Conservation (phyloP, 2,888 invertebrate genomes). For the Pristionchus fissidentatus region DNA sequence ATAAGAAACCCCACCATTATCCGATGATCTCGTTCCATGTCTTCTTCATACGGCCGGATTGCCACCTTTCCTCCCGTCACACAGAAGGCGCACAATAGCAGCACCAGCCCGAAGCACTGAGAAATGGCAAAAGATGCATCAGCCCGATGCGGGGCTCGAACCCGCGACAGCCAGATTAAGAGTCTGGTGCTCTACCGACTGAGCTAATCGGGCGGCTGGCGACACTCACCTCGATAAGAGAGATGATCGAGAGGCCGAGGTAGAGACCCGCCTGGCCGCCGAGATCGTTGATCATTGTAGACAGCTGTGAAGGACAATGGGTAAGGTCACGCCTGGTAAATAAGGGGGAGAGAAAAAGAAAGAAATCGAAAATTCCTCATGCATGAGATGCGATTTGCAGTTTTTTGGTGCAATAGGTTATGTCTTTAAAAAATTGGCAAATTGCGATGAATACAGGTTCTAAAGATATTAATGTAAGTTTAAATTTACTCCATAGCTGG, state of each 20-base stretch:
- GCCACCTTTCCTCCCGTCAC: slow-evolving; percentile 56
- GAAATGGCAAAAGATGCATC: slow-evolving; percentile 34
- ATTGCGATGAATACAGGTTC: neutral
- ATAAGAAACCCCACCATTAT: slow-evolving; percentile 52
- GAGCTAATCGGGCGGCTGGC: slow-evolving; percentile 63
- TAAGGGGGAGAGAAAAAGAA: too few species aligned
- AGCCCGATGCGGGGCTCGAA: slow-evolving; percentile 51
- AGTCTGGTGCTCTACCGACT: slow-evolving; percentile 71
- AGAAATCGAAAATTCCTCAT: neutral
- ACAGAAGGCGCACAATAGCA: slow-evolving; percentile 57
- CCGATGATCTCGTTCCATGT: slow-evolving; percentile 57
- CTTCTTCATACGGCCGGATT: slow-evolving; percentile 56
- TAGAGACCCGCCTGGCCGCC: slow-evolving; percentile 77
- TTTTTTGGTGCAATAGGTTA: neutral
- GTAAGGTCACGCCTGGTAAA: too few species aligned
- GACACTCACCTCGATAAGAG: slow-evolving; percentile 75
- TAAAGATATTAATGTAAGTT: neutral
- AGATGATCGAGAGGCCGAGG: slow-evolving; percentile 76
- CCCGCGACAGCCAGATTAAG: slow-evolving; percentile 66
- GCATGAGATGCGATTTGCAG: neutral
- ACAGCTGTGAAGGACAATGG: slow-evolving; percentile 72
- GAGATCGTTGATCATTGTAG: slow-evolving; percentile 76
- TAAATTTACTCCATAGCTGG: slow-evolving; percentile 58
- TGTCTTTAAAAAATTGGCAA: neutral
- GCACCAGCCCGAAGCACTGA: slow-evolving; percentile 55